Percentiles rank a stretch among this genome's conserved stretches.
phyloP scores from a whole-genome alignment of 2,888 invertebrate species.

The Anthophora plumipes region DNA sequence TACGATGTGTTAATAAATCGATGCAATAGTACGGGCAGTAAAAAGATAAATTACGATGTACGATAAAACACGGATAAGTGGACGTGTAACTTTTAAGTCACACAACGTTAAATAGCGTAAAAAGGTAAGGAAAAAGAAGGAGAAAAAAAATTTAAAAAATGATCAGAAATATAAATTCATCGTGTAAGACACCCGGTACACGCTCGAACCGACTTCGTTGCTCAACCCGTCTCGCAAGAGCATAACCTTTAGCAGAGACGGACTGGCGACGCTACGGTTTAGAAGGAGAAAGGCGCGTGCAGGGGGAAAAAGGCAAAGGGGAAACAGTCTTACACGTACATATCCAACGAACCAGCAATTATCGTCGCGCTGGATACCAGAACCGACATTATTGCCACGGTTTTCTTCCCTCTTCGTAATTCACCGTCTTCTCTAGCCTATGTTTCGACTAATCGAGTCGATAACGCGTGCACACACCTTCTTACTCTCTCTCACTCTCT shows the following conservation, averaged over 20 bases:
- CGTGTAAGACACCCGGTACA: constrained; percentile 39
- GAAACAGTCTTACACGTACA: constrained; percentile 53
- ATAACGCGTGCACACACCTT: constrained; percentile 26
- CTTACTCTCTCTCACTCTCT: neutral
- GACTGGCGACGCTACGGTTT: constrained; percentile 44
- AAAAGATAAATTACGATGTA: too few relatives aligned
- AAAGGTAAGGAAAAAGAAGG: too few relatives aligned
- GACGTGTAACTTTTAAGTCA: too few relatives aligned
- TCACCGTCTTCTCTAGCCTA: constrained; percentile 59
- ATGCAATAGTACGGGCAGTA: too few relatives aligned
- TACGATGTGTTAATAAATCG: too few relatives aligned
- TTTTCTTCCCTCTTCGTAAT: constrained; percentile 32
- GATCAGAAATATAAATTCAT: too few relatives aligned
- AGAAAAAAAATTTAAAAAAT: too few relatives aligned
- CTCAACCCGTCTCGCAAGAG: constrained; percentile 76
- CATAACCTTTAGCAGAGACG: constrained; percentile 75
- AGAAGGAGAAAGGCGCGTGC: constrained; percentile 54
- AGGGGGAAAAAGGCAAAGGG: constrained; percentile 49
- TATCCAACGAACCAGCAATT: constrained; percentile 68
- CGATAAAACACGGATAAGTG: too few relatives aligned
- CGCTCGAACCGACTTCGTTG: constrained; percentile 65
- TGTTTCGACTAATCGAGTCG: constrained; percentile 70
- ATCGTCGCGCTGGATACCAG: constrained; percentile 62
- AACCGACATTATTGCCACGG: constrained; percentile 53
- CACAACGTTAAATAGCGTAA: too few relatives aligned